Percentiles rank a stretch among this genome's conserved stretches.
Conservation (phyloP, 2,797 vertebrate species). For the Falco peregrinus region DNA sequence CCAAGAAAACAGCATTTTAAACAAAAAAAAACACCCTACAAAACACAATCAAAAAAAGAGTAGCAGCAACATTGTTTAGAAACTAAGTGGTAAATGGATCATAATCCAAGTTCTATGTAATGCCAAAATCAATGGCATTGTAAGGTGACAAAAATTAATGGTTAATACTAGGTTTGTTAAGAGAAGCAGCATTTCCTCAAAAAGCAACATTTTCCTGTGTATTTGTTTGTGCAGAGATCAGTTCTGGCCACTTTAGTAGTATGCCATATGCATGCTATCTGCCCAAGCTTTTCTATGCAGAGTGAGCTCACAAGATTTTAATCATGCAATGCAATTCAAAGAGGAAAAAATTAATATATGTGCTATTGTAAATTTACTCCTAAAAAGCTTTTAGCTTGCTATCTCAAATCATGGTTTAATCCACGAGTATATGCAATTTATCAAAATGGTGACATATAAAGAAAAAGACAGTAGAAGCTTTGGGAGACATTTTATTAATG, state of each 20-base stretch:
- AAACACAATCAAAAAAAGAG: not conserved
- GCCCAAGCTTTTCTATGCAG: not conserved
- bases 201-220: not conserved
- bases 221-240: not conserved
- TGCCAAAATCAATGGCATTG: not conserved
- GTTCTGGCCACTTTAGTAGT: not conserved
- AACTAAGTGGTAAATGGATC: not conserved
- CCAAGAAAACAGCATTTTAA: not conserved
- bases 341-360: not conserved
- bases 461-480: not conserved
- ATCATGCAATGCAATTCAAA: not conserved
- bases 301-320: rapidly evolving
- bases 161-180: not conserved
- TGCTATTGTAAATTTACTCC: not conserved
- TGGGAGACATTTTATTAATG: conserved; percentile 52
- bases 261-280: not conserved
- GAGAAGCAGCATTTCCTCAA: not conserved
- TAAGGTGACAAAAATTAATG: not conserved
- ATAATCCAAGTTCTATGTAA: not conserved
- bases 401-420: not conserved
- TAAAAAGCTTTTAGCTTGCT: not conserved
- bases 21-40: not conserved
- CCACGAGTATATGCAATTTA: not conserved
- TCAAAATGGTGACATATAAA: not conserved
- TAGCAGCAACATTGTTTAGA: not conserved